Evolutionary conservation across 1,140 invertebrate genomes (phyloP).

Genomic region (Mizuhopecten yessoensis): DNA sequence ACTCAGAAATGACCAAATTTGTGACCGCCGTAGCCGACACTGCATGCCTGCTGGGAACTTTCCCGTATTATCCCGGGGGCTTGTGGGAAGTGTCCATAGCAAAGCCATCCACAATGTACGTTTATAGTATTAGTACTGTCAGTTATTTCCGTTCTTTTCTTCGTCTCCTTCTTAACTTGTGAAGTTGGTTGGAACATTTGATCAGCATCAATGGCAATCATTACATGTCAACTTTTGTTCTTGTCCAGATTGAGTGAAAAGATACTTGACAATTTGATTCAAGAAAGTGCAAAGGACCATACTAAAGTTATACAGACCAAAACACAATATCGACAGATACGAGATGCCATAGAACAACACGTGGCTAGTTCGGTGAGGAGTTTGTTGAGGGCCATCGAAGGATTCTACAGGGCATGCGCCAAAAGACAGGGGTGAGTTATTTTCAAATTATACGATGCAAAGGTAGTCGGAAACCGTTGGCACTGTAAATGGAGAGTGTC

Average conservation of each 20-base stretch:
- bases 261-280: neutral
- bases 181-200: no score
- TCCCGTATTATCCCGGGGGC: neutral
- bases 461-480: no score
- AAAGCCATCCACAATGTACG: neutral
- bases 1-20: conserved; percentile 25
- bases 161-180: no score
- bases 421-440: conserved; percentile 1
- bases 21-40: conserved; percentile 9
- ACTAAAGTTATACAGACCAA: neutral
- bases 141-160: no score
- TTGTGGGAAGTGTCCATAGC: conserved; percentile 13
- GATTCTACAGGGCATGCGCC: neutral
- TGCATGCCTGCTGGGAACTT: neutral
- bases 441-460: no score
- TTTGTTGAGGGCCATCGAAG: neutral
- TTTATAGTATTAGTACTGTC: neutral
- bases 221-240: neutral
- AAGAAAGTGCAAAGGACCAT: neutral
- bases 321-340: neutral
- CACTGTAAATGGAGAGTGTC: no score
- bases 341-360: neutral
- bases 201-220: no score
- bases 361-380: neutral
- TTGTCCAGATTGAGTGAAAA: neutral